These are phyloP conservation scores for Cottus gobio DNA, from an alignment of 2,113 vertebrate species.

Conservation along the genomic window DNA sequence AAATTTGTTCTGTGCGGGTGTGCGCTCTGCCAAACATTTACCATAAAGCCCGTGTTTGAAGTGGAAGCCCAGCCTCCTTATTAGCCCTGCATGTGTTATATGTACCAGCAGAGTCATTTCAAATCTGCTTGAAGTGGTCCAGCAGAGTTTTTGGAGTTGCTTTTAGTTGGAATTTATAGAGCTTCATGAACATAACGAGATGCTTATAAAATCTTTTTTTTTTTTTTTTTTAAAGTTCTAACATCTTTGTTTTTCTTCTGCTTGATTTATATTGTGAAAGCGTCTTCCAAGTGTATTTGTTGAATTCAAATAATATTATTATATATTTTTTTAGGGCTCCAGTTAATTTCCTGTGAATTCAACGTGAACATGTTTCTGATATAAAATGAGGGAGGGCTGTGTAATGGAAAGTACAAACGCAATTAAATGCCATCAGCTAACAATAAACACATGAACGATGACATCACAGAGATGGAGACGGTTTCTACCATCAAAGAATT, in stretches of 20 bases:
- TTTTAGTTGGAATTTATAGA: conserved; percentile 61
- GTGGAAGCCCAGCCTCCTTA: conserved; percentile 74
- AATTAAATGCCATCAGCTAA: conserved; percentile 23
- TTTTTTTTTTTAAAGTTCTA: conserved; percentile 26
- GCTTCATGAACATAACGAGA: conserved; percentile 64
- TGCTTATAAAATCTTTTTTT: conserved; percentile 55
- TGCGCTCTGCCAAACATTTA: conserved; percentile 73
- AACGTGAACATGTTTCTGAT: not conserved
- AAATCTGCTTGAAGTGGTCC: conserved; percentile 74
- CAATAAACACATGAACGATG: conserved; percentile 13
- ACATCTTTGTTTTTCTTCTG: conserved; percentile 43
- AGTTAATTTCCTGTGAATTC: conserved; percentile 13
- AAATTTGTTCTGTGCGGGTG: conserved; percentile 65
- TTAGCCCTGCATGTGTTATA: conserved; percentile 71
- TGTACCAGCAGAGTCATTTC: conserved; percentile 66
- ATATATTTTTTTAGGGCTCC: not conserved
- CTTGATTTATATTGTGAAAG: conserved; percentile 13
- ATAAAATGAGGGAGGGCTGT: conserved; percentile 6
- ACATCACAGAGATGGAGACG: not conserved
- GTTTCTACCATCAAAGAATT: not conserved
- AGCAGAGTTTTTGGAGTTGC: conserved; percentile 54
- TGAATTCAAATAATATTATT: conserved; percentile 23
- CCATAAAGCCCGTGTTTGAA: conserved; percentile 82
- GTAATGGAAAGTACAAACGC: conserved; percentile 16
- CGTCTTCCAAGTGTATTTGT: conserved; percentile 28